phyloP scores from a whole-genome alignment of 2,113 vertebrate species.

The Nibea coibor region DNA sequence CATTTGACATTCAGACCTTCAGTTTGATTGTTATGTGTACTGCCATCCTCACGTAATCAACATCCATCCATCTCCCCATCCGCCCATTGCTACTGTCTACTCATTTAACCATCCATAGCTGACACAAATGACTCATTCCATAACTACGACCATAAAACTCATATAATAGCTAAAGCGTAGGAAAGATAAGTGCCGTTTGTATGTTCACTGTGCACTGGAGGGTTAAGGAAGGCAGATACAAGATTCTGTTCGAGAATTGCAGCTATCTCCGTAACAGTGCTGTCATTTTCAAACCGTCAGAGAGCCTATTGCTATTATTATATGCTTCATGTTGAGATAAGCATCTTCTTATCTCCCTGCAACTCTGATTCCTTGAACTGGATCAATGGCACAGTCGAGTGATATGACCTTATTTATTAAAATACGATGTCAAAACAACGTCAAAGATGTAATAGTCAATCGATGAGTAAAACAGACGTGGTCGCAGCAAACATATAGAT shows the following conservation, averaged over 20 bases:
- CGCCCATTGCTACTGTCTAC: not conserved
- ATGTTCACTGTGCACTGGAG: not conserved
- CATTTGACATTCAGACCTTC: conserved; percentile 17
- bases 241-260: not conserved
- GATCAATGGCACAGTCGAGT: not conserved
- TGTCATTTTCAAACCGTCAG: not conserved
- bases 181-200: not conserved
- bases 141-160: not conserved
- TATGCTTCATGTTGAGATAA: not conserved
- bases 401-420: not conserved
- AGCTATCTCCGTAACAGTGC: not conserved
- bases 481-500: not conserved
- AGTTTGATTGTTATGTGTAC: conserved; percentile 28
- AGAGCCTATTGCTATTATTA: not conserved
- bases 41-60: conserved; percentile 15
- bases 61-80: not conserved
- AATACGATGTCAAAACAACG: not conserved
- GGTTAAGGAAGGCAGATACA: not conserved
- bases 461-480: not conserved
- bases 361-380: not conserved
- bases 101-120: conserved; percentile 18
- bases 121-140: not conserved
- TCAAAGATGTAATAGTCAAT: not conserved
- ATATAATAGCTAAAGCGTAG: not conserved
- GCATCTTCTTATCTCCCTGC: not conserved